Evolutionary conservation across 2,113 vertebrate species (phyloP), one percentile per base, ranked within the genome.

Genomic region (Labeo rohita): DNA sequence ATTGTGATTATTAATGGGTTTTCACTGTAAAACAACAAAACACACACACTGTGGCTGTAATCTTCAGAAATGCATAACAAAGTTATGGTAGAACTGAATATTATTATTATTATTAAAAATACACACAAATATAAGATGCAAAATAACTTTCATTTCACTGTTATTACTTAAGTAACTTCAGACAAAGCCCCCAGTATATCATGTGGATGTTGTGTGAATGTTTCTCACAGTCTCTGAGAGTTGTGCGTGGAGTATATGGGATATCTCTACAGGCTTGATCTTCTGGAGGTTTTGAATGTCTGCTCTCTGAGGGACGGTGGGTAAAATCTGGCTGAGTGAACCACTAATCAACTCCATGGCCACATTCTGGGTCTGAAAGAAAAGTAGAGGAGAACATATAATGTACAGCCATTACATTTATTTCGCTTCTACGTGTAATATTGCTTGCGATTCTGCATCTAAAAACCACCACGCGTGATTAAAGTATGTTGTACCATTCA

Each of bases 241-340:
- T 78, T 91, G 92, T 39, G 86, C 72, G 36, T 92, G 89, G 76
- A 92, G 80, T 50, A 89, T 65, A 59, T 91, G 85, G 50, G 79
- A 72, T 11, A 89, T 88, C 75, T 94, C 94, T 74, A 91, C 81
- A 61, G 91, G 92, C 80, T 90, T 93, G 82, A 94, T 90, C 85
- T 90, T 92, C n/a, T 92, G 92, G 43, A 93, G 90, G 76, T 88
- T 89, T 76, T 93, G 92, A 86, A 93, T 89, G 15, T 91, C 90
- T 21, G 89, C 89, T 3, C 61, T 86, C 72, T 91, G 89, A 4
- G 56, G 80, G 49, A 89, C 84, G 56, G 90, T 66, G 36, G 90
- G 80, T 52, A 76, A 45, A 8, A 87, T 81, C 61, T 87, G 87
- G 21, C 78, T 84, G 23, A 85, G 12, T 0, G 88, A 89, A 21